Evolutionary conservation across 2,113 vertebrate genomes (phyloP).

Genomic region (Plectropomus leopardus): DNA sequence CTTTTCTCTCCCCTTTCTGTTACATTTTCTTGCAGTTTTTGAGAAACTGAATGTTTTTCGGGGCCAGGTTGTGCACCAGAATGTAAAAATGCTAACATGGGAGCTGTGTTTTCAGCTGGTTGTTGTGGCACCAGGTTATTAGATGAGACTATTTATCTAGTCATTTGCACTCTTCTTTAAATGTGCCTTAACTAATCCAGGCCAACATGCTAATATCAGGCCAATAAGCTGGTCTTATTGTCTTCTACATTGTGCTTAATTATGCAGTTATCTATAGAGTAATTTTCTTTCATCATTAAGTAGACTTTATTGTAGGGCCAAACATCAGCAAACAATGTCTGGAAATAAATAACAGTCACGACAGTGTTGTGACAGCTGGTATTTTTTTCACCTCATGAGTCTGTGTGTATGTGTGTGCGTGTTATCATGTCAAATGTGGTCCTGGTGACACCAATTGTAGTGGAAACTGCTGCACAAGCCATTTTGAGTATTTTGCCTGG

Average conservation of each 20-base stretch:
- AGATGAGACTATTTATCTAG: not conserved
- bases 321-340: too few relatives aligned
- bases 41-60: not conserved
- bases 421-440: too few relatives aligned
- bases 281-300: not conserved
- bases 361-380: too few relatives aligned
- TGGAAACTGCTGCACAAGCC: too few relatives aligned
- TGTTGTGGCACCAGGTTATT: not conserved
- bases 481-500: too few relatives aligned
- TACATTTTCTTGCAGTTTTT: not conserved
- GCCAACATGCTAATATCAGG: not conserved
- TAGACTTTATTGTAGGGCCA: too few relatives aligned
- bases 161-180: not conserved
- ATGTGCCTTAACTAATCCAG: not conserved
- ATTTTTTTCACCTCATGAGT: too few relatives aligned
- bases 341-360: too few relatives aligned
- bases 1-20: slow-evolving; percentile 6
- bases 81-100: not conserved
- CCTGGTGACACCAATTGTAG: too few relatives aligned
- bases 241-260: not conserved
- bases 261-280: not conserved
- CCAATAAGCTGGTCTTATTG: not conserved
- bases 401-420: too few relatives aligned
- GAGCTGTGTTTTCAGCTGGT: not conserved
- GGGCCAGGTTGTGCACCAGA: not conserved